Conservation (phyloP, 2,113 vertebrate genomes). For the Neomonachus schauinslandi region DNA sequence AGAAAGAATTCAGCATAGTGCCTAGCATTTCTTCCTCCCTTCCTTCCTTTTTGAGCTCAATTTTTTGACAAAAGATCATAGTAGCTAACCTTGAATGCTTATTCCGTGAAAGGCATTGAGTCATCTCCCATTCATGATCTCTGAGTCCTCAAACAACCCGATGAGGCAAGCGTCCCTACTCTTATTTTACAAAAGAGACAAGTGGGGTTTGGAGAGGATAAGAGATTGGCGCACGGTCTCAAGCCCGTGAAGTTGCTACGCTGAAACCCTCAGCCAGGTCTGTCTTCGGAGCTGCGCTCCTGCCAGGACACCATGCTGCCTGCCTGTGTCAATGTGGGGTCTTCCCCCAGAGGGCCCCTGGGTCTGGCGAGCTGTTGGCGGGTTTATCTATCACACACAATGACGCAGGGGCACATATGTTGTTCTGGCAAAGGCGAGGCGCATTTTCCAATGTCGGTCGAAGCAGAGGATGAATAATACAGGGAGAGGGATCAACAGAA, state of each 20-base stretch:
- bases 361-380: slow-evolving; percentile 87
- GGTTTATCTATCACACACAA: slow-evolving; percentile 88
- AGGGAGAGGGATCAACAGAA: slow-evolving; percentile 86
- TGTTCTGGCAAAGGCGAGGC: slow-evolving; percentile 86
- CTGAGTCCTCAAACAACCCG: not conserved
- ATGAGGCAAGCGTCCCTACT: not conserved
- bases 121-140: not conserved
- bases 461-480: slow-evolving; percentile 87
- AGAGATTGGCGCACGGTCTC: not conserved
- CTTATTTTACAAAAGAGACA: not conserved
- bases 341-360: slow-evolving; percentile 71
- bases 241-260: not conserved
- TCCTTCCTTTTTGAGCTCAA: not conserved
- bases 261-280: not conserved
- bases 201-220: not conserved
- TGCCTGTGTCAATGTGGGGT: slow-evolving; percentile 52
- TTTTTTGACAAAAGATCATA: not conserved
- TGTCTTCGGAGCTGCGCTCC: not conserved
- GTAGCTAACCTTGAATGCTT: not conserved
- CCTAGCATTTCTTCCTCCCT: not conserved
- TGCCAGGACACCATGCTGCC: not conserved
- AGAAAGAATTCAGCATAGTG: not conserved
- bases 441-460: slow-evolving; percentile 81
- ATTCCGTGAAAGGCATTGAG: not conserved
- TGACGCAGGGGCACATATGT: slow-evolving; percentile 88